Percentiles rank a stretch among this genome's conserved stretches.
Evolutionary conservation across 1,140 invertebrate genomes (phyloP).

Genomic region (Periplaneta americana): DNA sequence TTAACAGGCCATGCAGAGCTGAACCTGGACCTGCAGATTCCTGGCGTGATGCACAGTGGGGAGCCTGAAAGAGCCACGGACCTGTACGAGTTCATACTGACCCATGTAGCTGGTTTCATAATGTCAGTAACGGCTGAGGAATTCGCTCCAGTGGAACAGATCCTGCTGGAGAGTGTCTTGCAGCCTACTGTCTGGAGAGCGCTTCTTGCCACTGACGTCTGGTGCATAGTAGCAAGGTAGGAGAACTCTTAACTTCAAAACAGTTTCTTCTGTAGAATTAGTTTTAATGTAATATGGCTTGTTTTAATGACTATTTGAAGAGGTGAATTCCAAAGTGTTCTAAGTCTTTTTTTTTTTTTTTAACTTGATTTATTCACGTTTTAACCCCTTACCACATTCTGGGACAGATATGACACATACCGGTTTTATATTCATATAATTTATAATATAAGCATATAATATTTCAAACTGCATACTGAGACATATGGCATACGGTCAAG

Average conservation of each 20-base stretch:
- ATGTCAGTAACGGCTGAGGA: neutral
- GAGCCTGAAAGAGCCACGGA: neutral
- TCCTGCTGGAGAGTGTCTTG: slow-evolving; percentile 14
- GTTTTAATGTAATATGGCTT: too few species aligned
- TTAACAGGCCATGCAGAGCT: slow-evolving; percentile 18
- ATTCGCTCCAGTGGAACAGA: neutral
- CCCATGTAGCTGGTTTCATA: slow-evolving; percentile 10
- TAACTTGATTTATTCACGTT: too few species aligned
- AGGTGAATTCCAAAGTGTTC: too few species aligned
- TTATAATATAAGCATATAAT: too few species aligned
- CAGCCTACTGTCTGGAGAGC: slow-evolving; percentile 11
- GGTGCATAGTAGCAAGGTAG: slow-evolving; percentile 18
- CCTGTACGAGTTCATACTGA: slow-evolving; percentile 12
- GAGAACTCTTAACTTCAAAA: neutral
- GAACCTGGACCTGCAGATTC: slow-evolving; percentile 3
- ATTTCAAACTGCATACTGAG: too few species aligned
- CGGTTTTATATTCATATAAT: too few species aligned
- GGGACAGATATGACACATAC: too few species aligned
- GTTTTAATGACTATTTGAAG: too few species aligned
- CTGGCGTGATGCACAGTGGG: neutral
- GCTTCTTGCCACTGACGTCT: slow-evolving; percentile 11
- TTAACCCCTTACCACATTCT: too few species aligned
- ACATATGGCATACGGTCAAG: too few species aligned
- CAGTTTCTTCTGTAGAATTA: too few species aligned
- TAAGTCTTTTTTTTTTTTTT: too few species aligned